These are phyloP conservation scores for Calycopis cecrops DNA, from an alignment of 1,140 invertebrate genomes.

Conservation along the genomic window DNA sequence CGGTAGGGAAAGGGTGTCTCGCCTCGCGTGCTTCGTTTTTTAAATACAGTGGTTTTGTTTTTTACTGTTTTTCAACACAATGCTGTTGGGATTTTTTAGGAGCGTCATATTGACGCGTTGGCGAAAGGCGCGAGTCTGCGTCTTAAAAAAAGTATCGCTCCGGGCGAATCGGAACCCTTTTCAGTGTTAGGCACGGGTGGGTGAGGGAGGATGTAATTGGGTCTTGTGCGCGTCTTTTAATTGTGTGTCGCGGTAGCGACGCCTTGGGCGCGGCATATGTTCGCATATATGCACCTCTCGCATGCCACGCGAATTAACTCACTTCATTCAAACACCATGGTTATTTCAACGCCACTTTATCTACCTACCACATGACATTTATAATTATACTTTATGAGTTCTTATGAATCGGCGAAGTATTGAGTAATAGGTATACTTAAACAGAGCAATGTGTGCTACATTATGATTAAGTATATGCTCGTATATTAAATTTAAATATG, in stretches of 20 bases:
- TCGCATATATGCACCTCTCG: too few relatives aligned
- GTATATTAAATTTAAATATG: too few relatives aligned
- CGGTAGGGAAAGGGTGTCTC: slow-evolving; percentile 73
- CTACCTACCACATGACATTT: too few relatives aligned
- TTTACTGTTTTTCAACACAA: slow-evolving; percentile 74
- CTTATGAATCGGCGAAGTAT: too few relatives aligned
- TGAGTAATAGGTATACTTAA: too few relatives aligned
- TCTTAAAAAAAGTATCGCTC: slow-evolving; percentile 52
- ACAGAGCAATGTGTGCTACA: too few relatives aligned
- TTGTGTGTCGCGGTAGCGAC: slow-evolving; percentile 10
- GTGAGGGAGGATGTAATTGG: slow-evolving; percentile 41
- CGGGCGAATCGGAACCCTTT: slow-evolving; percentile 49
- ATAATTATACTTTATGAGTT: too few relatives aligned
- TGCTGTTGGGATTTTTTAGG: slow-evolving; percentile 68
- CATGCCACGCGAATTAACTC: too few relatives aligned
- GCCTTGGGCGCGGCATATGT: slow-evolving; percentile 20
- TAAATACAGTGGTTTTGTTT: slow-evolving; percentile 65
- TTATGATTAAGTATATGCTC: too few relatives aligned
- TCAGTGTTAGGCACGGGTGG: slow-evolving; percentile 57
- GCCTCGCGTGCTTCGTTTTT: slow-evolving; percentile 66
- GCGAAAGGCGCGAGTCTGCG: slow-evolving; percentile 47
- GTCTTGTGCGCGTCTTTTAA: slow-evolving; percentile 21
- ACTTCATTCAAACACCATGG: too few relatives aligned
- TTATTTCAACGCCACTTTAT: too few relatives aligned
- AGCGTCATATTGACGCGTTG: slow-evolving; percentile 61